Conservation (phyloP, 2,797 vertebrate genomes). For the Chromobotia macracanthus region DNA sequence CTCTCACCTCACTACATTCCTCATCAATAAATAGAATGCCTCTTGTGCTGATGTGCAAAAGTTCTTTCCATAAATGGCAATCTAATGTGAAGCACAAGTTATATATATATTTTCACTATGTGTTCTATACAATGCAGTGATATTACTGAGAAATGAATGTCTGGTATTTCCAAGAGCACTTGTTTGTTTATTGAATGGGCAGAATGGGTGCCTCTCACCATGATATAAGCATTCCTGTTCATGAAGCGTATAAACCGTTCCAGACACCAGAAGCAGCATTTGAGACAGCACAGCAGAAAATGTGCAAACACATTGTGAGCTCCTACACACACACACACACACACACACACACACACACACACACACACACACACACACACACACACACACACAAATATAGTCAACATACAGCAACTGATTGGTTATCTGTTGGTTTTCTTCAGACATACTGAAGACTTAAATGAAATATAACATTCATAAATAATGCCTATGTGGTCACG, state of each 20-base stretch:
- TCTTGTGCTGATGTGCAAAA: conserved; percentile 88
- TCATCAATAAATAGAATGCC: conserved; percentile 89
- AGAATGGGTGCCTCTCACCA: conserved; percentile 77
- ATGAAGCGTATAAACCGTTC: conserved; percentile 88
- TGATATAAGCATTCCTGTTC: conserved; percentile 92
- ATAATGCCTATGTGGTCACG: too few relatives aligned
- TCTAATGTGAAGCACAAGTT: conserved; percentile 67
- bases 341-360: too few relatives aligned
- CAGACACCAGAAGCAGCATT: conserved; percentile 93
- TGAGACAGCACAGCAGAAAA: conserved; percentile 86
- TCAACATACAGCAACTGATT: conserved; percentile 12
- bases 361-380: conserved; percentile 23
- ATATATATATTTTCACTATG: neutral
- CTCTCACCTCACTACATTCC: conserved; percentile 88
- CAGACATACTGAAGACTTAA: neutral
- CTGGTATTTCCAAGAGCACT: neutral
- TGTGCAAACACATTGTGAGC: conserved; percentile 78
- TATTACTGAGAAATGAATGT: neutral
- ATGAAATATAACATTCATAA: neutral
- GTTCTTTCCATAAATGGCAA: conserved; percentile 90
- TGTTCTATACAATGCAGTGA: neutral
- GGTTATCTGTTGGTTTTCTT: neutral
- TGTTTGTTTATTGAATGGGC: neutral
- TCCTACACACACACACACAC: conserved; percentile 69
- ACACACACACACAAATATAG: conserved; percentile 11